Evolutionary conservation across 1,140 invertebrate species (phyloP), one percentile per base, ranked within the genome.

Genomic region (Drosophila parvula): DNA sequence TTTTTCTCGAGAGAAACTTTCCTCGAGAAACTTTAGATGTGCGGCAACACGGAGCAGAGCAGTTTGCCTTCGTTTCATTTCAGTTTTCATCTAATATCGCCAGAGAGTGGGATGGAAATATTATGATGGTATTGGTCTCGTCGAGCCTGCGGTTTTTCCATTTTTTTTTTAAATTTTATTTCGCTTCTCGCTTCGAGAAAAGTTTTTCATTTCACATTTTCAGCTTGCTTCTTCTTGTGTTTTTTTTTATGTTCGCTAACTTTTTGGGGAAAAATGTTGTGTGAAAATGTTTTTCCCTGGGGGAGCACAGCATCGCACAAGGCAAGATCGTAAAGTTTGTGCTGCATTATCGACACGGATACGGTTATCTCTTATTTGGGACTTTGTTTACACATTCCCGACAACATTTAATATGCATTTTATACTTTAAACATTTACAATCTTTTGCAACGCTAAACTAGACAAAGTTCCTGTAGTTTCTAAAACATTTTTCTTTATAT

Each of bases 91-190:
- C 65, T 78, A 84, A 88, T 88, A 88, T 80, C 78, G 74, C 76
- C 48, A 81, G 78, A 89, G 84, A 84, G 84, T 89, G 80, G 65
- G 74, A 89, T 89, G 85, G 85, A 89, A 89, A 75, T 70, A 83
- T 88, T 64, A 83, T 88, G 51, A 60, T 45, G 60, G 63, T 81
- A 51, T 85, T 65, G 53, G 58, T 81, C 51, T 12, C 14, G 32
- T 22, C 45, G 70, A 76, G 83, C 73, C 79, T 88, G 83, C 58
- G 83, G 83, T 83, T 86, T 88, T 83, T 79, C 53, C 69, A 77
- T 47, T 68, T 73, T 58, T 69, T 68, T 67, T 58, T 67, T 48
- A 8, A 11, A 22, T 22, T 22, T 22, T 22, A 2, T 22, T 48
- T 67, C 48, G 47, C 27, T 65, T 41, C 41, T 51, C 40, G 12